phyloP scores from a whole-genome alignment of 2,888 invertebrate genomes.

The Boloria euphrosyne region DNA sequence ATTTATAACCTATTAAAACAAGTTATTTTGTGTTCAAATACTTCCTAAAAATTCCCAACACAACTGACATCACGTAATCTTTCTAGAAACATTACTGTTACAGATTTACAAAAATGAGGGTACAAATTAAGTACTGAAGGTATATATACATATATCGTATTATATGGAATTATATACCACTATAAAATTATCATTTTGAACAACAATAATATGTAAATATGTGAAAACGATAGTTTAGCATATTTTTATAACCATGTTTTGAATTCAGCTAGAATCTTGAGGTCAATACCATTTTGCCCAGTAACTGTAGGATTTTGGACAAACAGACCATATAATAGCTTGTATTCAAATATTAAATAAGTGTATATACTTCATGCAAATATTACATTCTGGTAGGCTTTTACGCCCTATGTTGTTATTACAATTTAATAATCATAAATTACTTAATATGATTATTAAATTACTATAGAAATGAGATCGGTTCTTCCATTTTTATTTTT shows the following conservation, averaged over 20 bases:
- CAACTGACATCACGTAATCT: background rate
- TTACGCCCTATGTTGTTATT: too few species aligned
- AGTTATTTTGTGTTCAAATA: slow-evolving; percentile 9
- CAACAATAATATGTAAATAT: slow-evolving; percentile 15
- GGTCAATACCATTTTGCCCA: background rate
- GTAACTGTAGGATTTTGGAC: too few species aligned
- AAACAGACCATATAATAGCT: too few species aligned
- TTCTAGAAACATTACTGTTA: background rate
- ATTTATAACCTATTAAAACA: slow-evolving; percentile 11
- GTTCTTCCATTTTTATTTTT: too few species aligned
- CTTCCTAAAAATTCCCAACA: background rate
- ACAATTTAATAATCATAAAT: too few species aligned
- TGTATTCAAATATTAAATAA: too few species aligned
- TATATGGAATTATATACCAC: background rate
- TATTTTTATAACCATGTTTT: slow-evolving; percentile 11
- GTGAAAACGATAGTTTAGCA: slow-evolving; percentile 24
- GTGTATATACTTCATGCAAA: too few species aligned
- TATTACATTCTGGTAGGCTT: too few species aligned
- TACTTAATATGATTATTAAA: too few species aligned
- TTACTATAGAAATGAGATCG: too few species aligned
- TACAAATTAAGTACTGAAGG: background rate
- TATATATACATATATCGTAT: slow-evolving; percentile 7
- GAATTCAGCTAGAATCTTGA: slow-evolving; percentile 7
- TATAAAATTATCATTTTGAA: slow-evolving; percentile 16
- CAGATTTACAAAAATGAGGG: background rate